These are phyloP conservation scores for Suillia variegata DNA, from an alignment of 2,888 invertebrate genomes.

Conservation along the genomic window DNA sequence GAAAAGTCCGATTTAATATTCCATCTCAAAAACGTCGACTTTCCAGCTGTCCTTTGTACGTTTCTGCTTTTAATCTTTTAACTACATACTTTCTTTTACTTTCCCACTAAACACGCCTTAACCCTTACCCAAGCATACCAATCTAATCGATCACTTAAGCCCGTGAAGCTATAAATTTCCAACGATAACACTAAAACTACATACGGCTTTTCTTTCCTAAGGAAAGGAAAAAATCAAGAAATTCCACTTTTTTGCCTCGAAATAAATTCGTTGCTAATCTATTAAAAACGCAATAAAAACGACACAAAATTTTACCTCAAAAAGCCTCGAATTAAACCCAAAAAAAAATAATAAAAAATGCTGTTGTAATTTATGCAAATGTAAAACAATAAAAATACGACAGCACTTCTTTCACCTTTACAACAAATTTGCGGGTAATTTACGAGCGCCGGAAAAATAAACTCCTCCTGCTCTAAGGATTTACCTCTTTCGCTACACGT, in stretches of 20 bases:
- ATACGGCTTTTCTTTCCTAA: slow-evolving; percentile 12
- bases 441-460: slow-evolving; percentile 31
- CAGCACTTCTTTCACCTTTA: slow-evolving; percentile 31
- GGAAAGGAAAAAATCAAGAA: neutral
- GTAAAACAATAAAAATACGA: slow-evolving; percentile 18
- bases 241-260: slow-evolving; percentile 10
- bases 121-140: no score
- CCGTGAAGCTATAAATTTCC: slow-evolving; percentile 36
- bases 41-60: no score
- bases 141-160: slow-evolving; percentile 25
- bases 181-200: slow-evolving; percentile 16
- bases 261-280: slow-evolving; percentile 30
- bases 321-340: slow-evolving; percentile 28
- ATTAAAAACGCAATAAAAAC: slow-evolving; percentile 31
- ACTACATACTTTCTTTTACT: neutral
- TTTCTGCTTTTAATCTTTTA: no score
- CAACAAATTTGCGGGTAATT: slow-evolving; percentile 51
- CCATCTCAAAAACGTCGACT: no score
- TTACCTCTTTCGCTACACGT: neutral
- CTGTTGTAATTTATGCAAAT: slow-evolving; percentile 1
- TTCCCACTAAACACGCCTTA: no score
- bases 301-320: slow-evolving; percentile 37
- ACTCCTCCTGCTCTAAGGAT: neutral
- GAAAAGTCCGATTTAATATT: no score
- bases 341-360: slow-evolving; percentile 20